A percentile compares a stretch with the other conserved stretches of the same genome.
Evolutionary conservation across 2,113 vertebrate genomes (phyloP).

Genomic region (Dicentrarchus labrax): DNA sequence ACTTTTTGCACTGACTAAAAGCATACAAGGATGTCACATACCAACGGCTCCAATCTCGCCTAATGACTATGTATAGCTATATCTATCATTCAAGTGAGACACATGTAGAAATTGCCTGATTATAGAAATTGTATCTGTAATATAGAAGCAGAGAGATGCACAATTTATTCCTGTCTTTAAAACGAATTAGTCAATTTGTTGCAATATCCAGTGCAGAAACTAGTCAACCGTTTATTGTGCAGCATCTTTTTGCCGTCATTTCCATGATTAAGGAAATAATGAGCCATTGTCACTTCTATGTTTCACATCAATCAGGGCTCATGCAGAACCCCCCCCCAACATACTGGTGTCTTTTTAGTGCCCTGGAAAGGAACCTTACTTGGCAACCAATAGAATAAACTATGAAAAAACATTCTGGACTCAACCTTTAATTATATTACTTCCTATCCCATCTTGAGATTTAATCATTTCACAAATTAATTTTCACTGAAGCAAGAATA

Average conservation of each 20-base stretch:
- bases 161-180: constrained; percentile 7
- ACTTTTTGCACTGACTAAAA: constrained; percentile 55
- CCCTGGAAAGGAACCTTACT: constrained; percentile 14
- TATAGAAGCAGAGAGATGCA: neutral
- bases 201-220: constrained; percentile 1
- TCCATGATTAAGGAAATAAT: constrained; percentile 40
- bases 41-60: constrained; percentile 17
- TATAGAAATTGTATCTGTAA: constrained; percentile 1
- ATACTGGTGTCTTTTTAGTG: neutral
- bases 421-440: constrained; percentile 42
- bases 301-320: constrained; percentile 32
- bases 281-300: neutral
- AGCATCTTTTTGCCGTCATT: constrained; percentile 3
- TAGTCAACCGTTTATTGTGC: neutral
- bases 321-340: neutral
- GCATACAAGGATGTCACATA: constrained; percentile 34
- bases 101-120: neutral
- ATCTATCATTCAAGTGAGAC: constrained; percentile 5
- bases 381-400: constrained; percentile 37
- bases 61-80: constrained; percentile 8
- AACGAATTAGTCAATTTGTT: constrained; percentile 39
- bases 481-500: constrained; percentile 45
- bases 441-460: constrained; percentile 28
- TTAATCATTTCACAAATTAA: constrained; percentile 56
- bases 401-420: constrained; percentile 40